Evolutionary conservation across 2,797 vertebrate species (phyloP).

Genomic region (Emys orbicularis): DNA sequence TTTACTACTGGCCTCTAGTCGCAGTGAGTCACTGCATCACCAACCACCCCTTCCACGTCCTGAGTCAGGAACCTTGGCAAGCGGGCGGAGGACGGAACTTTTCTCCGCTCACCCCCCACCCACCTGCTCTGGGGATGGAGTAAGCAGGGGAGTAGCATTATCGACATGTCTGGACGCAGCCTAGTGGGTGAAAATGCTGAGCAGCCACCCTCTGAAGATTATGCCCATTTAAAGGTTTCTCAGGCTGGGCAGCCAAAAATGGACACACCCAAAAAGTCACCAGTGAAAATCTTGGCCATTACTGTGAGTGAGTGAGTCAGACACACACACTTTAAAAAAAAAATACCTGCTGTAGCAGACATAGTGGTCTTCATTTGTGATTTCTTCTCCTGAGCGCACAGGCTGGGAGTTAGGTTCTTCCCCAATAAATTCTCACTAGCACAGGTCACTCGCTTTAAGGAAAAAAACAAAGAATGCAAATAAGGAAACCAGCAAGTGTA

Average conservation of each 20-base stretch:
- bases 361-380: background rate
- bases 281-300: background rate
- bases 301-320: too few species aligned
- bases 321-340: background rate
- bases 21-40: constrained; percentile 36
- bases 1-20: constrained; percentile 8
- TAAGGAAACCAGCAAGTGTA: background rate
- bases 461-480: constrained; percentile 24
- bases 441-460: constrained; percentile 54
- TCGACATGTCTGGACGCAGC: background rate
- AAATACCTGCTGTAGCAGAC: constrained; percentile 71
- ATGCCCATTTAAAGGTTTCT: background rate
- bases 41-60: constrained; percentile 14
- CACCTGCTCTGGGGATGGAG: background rate
- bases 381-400: constrained; percentile 48
- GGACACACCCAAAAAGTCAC: background rate
- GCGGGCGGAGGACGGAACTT: background rate
- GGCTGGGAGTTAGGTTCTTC: background rate
- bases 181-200: background rate
- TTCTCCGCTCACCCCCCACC: background rate
- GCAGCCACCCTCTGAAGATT: background rate
- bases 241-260: background rate
- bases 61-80: background rate
- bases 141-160: background rate
- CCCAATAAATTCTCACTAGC: constrained; percentile 12